Evolutionary conservation across 2,113 vertebrate genomes (phyloP), one percentile per base, ranked within the genome.

Genomic region (Thalassarche chlororhynchos): DNA sequence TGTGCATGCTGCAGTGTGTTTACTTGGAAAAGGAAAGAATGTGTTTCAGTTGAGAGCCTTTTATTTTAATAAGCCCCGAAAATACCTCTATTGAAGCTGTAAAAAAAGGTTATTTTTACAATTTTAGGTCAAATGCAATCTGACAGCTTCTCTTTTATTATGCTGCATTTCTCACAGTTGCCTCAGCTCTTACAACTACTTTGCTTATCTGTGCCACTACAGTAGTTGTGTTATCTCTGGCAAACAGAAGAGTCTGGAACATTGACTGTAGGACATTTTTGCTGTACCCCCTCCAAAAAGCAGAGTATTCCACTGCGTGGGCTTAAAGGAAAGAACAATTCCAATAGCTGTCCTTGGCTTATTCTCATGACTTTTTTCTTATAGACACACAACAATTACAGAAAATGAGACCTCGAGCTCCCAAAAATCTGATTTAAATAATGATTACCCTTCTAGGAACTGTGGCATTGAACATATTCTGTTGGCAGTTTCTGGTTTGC

Each of bases 191-290:
- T 61, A 58, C 32, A 83, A 80, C 32, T 72, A n/a, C 79, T 70
- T 40, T 24, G 14, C 77, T 91, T 94, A 96, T 96, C 81, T 76
- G 54, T 89, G 89, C 93, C 89, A 91, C 91, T 62, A 69, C 89
- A 95, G 95, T 80, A 97, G 93, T 61, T 65, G 18, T 77, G 75
- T 90, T 97, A 94, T 96, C 90, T 92, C 97, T 96, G 96, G 94
- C 96, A 86, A 92, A 86, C 55, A 90, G 75, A 74, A 51, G 68
- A 90, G 60, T 36, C 42, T 89, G 40, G 34, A 93, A 79, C 49
- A 85, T 26, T 0, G 1, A 49, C n/a, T 85, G 84, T 18, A 79
- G 74, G 61, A 70, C 93, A 77, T 58, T 95, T 93, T 64, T 87
- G 68, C 61, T 93, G 80, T 44, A 68, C 34, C 44, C 55, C 60